Conservation (phyloP, 2,113 vertebrate genomes). For the Phaethon lepturus region DNA sequence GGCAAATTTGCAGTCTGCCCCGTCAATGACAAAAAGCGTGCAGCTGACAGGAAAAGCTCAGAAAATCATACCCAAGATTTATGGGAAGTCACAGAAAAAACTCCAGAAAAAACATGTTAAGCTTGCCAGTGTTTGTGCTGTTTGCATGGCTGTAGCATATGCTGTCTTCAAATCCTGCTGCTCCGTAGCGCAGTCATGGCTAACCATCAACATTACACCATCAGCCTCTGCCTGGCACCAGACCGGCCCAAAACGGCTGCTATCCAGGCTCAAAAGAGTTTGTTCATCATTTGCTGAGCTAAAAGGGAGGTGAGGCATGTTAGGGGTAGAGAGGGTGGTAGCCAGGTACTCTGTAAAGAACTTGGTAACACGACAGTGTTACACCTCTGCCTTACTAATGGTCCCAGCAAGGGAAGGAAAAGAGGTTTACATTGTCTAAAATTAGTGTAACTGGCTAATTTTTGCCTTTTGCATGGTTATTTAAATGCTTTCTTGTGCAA, state of each 20-base stretch:
- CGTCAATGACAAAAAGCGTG: background rate
- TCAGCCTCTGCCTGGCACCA: background rate
- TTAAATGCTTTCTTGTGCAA: background rate
- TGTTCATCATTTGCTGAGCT: background rate
- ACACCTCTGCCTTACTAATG: background rate
- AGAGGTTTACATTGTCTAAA: background rate
- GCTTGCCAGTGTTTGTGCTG: background rate
- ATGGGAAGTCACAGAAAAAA: background rate
- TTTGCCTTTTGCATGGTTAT: background rate
- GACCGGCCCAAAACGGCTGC: background rate
- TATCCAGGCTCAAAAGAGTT: background rate
- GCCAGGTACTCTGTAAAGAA: background rate
- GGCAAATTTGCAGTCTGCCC: background rate
- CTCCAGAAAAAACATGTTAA: background rate
- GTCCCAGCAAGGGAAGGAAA: background rate
- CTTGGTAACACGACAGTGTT: fast-evolving
- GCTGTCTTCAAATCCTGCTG: background rate
- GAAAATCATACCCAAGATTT: background rate
- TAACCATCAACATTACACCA: fast-evolving
- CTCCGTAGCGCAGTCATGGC: fast-evolving
- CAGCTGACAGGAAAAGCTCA: background rate
- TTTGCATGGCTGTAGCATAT: background rate
- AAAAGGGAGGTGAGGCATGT: background rate
- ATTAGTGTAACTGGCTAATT: background rate
- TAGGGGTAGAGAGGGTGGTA: background rate